These are phyloP conservation scores for Lycophotia porphyrea DNA, from an alignment of 2,888 invertebrate genomes.

Conservation along the genomic window DNA sequence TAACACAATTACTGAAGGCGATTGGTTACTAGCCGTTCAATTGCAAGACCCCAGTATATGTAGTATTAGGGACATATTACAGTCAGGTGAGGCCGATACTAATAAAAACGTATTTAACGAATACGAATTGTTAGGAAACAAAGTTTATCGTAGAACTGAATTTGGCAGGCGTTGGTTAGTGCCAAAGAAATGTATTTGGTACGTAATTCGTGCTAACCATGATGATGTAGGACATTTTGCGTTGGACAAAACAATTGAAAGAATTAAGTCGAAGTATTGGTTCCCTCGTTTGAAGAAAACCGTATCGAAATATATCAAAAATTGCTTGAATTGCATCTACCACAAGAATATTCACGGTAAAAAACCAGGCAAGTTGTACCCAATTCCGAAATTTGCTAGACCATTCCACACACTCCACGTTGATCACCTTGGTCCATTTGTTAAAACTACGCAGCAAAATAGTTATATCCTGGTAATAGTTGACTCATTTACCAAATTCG, in stretches of 20 bases:
- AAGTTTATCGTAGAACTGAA: conserved; percentile 23
- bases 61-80: conserved; percentile 4
- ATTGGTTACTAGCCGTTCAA: conserved; percentile 10
- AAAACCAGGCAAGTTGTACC: not conserved
- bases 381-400: not conserved
- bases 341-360: not conserved
- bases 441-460: conserved; percentile 53
- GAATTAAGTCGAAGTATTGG: not conserved
- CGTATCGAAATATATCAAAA: not conserved
- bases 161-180: conserved; percentile 25
- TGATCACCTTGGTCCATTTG: conserved; percentile 43
- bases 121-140: conserved; percentile 10
- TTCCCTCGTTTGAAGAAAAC: not conserved
- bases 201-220: conserved; percentile 19
- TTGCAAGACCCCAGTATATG: not conserved
- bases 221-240: conserved; percentile 23
- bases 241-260: conserved; percentile 18
- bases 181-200: conserved; percentile 25
- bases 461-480: conserved; percentile 26
- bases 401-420: not conserved
- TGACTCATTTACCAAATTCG: conserved; percentile 21
- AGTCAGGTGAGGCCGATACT: conserved; percentile 11
- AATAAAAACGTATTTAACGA: conserved; percentile 1
- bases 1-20: conserved; percentile 25
- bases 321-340: conserved; percentile 1